Base-by-base conservation (phyloP, 1,140 invertebrate genomes). In the Atopsyche davidsoni region DNA sequence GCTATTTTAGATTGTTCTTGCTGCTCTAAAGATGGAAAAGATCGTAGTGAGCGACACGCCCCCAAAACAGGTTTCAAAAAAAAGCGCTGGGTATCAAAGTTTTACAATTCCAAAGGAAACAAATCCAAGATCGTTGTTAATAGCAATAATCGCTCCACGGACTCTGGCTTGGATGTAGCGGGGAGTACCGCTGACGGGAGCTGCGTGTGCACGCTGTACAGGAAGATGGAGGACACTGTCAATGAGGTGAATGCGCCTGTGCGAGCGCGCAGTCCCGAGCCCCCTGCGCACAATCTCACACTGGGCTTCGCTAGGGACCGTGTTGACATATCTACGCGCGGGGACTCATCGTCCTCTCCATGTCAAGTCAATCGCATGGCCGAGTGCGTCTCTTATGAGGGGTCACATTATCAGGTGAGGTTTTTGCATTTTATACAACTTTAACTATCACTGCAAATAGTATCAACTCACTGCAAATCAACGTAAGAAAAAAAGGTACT, bases 151-250 rank as follows among this genome's bases (percentile, higher is more conserved):
- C 11, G 35, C 4, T 48, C 54, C 4, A 39, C 22, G 13, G 47
- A 50, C 28, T 42, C 47, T 14, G 47, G 47, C 34, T 32, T 50
- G 16, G 47, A 50, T 10, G 19, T 51, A 2, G 49, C 41, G n/a
- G 36, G 51, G 4, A 43, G 43, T 1, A 28, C 53, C 9, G 32
- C 13, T 14, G 55, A 57, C 59, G 55, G 64, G 0, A 53, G 63
- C 1, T 73, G 70, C 52, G 68, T 73, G 11, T 73, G 70, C 59
- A 73, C 70, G 0, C 64, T 65, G 0, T 72, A 73, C 55, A 41
- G 69, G 4, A 61, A 65, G 6, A 64, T 70, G 31, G 62, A 63
- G 39, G 68, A 61, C 22, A 21, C 24, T 31, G 34, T 46, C 10
- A 28, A 17, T 13, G 57, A 67, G 28, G 65, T 64, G 14, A 7